Conservation (phyloP, 2,113 vertebrate species). For the Sinosuthora webbiana region DNA sequence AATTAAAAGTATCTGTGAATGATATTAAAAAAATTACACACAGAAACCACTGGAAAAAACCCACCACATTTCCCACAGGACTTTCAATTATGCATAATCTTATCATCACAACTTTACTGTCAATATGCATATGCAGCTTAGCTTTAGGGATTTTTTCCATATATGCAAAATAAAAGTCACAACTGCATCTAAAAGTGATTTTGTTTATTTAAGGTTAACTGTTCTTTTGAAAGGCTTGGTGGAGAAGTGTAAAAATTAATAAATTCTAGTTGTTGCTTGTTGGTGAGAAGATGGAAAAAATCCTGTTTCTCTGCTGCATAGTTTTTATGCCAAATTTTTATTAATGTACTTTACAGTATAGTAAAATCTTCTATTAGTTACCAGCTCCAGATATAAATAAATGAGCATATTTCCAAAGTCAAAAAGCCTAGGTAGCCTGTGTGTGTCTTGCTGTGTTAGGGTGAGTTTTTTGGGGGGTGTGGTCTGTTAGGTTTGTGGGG, state of each 20-base stretch:
- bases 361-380: neutral
- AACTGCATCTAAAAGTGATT: neutral
- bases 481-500: fast-evolving
- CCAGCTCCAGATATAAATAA: neutral
- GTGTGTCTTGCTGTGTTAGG: neutral
- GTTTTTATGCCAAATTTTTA: neutral
- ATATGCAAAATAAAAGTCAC: neutral
- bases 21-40: neutral
- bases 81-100: neutral
- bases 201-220: neutral
- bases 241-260: neutral
- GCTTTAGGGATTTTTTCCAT: neutral
- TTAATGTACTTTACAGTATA: neutral
- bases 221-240: neutral
- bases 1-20: neutral
- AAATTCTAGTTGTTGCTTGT: neutral
- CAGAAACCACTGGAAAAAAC: neutral
- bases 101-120: neutral
- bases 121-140: neutral
- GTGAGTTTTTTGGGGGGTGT: fast-evolving
- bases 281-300: neutral
- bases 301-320: fast-evolving
- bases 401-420: neutral
- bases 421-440: neutral
- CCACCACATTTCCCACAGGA: neutral